phyloP scores from a whole-genome alignment of 2,797 vertebrate genomes.

The Dendrocincla tyrannina region DNA sequence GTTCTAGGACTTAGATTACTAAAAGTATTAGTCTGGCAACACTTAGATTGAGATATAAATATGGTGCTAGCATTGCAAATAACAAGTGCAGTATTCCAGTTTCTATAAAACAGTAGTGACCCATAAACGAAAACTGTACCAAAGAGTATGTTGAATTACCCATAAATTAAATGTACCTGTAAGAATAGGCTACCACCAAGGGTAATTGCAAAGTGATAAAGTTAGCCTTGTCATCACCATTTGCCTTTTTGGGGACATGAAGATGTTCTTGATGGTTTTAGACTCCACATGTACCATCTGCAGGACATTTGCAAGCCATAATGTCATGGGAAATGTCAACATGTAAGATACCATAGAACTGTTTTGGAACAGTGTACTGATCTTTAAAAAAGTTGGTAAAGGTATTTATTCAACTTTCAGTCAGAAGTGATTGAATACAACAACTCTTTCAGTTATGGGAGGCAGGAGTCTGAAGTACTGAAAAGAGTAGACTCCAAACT shows the following conservation, averaged over 20 bases:
- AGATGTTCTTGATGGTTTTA: neutral
- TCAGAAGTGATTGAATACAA: neutral
- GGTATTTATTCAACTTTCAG: neutral
- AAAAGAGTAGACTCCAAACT: neutral
- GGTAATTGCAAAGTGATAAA: neutral
- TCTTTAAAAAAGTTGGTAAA: neutral
- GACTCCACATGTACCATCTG: rapidly evolving
- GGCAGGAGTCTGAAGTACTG: neutral
- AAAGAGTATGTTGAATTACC: neutral
- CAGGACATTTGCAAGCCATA: neutral
- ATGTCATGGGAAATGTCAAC: neutral
- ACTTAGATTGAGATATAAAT: neutral
- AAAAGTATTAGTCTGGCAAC: neutral
- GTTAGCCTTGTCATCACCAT: neutral
- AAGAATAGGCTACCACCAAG: neutral
- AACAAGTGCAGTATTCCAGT: neutral
- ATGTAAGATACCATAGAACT: neutral
- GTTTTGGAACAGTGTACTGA: neutral
- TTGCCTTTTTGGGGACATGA: neutral
- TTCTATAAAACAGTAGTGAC: neutral
- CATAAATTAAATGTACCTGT: neutral
- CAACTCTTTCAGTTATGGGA: neutral
- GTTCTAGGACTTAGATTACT: neutral
- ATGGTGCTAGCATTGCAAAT: neutral
- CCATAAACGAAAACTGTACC: neutral